Evolutionary conservation across 1,140 invertebrate species (phyloP).

Genomic region (Pararge aegeria): DNA sequence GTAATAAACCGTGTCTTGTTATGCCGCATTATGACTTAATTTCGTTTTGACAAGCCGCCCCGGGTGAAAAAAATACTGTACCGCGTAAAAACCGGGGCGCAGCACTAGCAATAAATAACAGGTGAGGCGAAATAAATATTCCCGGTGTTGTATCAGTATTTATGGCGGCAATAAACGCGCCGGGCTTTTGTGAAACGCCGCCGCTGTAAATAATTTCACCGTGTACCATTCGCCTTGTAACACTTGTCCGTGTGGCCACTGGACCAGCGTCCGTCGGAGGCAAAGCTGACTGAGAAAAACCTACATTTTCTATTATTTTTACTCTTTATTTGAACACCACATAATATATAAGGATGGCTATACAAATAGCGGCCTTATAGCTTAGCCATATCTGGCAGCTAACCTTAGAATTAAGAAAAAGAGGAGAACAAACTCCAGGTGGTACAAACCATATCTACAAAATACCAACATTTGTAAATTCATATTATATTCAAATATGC

Average conservation of each 20-base stretch:
- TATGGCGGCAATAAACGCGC: conserved; percentile 69
- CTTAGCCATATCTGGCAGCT: too few relatives aligned
- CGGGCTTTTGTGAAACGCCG: conserved; percentile 68
- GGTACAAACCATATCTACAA: too few relatives aligned
- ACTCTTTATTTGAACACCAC: too few relatives aligned
- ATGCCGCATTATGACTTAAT: conserved; percentile 16
- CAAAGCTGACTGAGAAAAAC: neutral
- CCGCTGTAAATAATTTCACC: conserved; percentile 72
- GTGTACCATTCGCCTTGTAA: conserved; percentile 55
- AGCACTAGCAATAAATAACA: conserved; percentile 67
- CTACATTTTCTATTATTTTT: too few relatives aligned
- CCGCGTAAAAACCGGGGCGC: conserved; percentile 55
- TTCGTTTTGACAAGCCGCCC: conserved; percentile 21
- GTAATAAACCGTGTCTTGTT: conserved; percentile 1
- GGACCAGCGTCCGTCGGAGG: neutral
- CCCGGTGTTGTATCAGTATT: conserved; percentile 69
- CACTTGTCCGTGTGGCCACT: conserved; percentile 45
- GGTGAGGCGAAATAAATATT: conserved; percentile 72
- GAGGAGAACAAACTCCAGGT: too few relatives aligned
- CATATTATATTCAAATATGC: too few relatives aligned
- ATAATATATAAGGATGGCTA: too few relatives aligned
- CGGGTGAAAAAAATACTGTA: conserved; percentile 31
- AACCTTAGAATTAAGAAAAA: too few relatives aligned
- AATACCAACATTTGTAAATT: too few relatives aligned
- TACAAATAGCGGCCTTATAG: too few relatives aligned